Base-by-base conservation (phyloP, 2,113 vertebrate species). In the Pterocles gutturalis region DNA sequence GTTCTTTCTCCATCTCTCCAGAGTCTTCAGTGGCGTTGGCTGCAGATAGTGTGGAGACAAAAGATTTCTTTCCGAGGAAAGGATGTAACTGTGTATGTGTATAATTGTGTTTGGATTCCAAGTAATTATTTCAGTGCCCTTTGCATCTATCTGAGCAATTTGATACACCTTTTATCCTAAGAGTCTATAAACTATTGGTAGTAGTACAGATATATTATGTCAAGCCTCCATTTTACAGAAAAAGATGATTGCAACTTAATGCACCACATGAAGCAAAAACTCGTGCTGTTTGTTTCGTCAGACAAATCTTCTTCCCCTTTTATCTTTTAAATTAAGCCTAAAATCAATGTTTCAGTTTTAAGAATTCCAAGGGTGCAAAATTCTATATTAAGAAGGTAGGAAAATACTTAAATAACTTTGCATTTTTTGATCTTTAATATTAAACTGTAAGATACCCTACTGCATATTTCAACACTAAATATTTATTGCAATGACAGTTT, bases 31-130 rank as follows among this genome's bases (percentile, higher is more conserved):
- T 87, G 48, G 54, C 29, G 66, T 34, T 62, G 75, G 58, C 69
- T 72, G 46, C 5, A 26, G 76, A 25, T 19, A 65, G 34, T 22
- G 22, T 24, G 61, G 82, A 89, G 76, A 81, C 33, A 87, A 83
- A 83, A 60, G 46, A 69, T 78, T 90, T 82, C 57, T 80, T 88
- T 87, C 87, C 13, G 60, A 96, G 90, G 67, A 60, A 92, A 94
- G 28, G n/a, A 66, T 58, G n/a, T 67, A 57, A 76, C 36, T 64
- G 28, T 66, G 19, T 70, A n/a, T 7, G 13, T 67, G 31, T 79
- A 22, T 82, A 92, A 71, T n/a, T 1, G 5, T 41, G 6, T 64
- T 81, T 90, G 51, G 53, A 80, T 94, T 93, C 24, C 34, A 69
- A 90, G 62, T 46, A 79, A 84, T 87, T 69, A 90, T 89, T 90